These are phyloP conservation scores for Panthera uncia DNA, from an alignment of 2,113 vertebrate species.

Conservation along the genomic window DNA sequence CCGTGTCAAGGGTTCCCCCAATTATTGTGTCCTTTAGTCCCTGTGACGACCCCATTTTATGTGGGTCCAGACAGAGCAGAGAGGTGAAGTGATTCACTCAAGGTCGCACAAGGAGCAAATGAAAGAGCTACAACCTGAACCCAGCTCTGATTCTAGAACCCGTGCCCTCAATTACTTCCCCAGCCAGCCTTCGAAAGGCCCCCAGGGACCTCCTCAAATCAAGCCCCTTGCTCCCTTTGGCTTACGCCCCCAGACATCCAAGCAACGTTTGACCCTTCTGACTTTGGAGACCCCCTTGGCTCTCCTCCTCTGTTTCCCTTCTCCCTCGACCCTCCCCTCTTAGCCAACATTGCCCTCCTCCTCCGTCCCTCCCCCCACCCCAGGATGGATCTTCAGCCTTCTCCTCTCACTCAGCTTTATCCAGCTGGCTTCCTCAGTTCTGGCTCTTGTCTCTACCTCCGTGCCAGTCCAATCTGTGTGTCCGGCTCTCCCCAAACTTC, in stretches of 20 bases:
- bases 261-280: neutral
- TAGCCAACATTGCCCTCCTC: neutral
- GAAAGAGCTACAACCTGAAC: neutral
- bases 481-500: neutral
- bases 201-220: neutral
- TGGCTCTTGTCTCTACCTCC: neutral
- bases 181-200: neutral
- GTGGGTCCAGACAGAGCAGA: neutral
- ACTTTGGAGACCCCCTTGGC: neutral
- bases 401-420: neutral
- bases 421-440: neutral
- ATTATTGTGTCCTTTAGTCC: neutral
- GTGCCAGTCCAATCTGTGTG: neutral
- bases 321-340: accelerated
- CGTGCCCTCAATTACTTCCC: neutral
- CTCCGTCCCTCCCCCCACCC: no score
- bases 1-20: neutral
- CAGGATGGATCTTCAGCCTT: neutral
- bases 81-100: neutral
- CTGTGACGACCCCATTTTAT: neutral
- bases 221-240: neutral
- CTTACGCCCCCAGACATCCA: neutral
- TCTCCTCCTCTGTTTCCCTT: neutral
- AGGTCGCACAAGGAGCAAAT: neutral
- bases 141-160: neutral